Evolutionary conservation across 2,888 invertebrate genomes (phyloP).

Genomic region (Drosophila fungiperda): DNA sequence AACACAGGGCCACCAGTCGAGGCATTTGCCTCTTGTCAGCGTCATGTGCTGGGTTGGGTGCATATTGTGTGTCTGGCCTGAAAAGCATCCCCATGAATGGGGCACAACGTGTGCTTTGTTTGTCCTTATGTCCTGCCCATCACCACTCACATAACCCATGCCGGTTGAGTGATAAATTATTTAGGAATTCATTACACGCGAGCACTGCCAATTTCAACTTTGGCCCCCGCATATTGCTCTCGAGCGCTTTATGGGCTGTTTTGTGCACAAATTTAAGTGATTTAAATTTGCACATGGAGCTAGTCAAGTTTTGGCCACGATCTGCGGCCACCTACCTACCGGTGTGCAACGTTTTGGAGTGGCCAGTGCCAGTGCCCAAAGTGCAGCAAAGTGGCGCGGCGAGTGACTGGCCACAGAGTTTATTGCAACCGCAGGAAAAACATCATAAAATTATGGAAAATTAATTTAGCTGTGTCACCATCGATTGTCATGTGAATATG

Average conservation of each 20-base stretch:
- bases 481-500: constrained; percentile 18
- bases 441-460: constrained; percentile 71
- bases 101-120: constrained; percentile 40
- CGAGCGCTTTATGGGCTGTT: constrained; percentile 13
- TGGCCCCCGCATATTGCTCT: constrained; percentile 1
- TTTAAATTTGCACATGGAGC: constrained; percentile 61
- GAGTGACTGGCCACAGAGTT: constrained; percentile 10
- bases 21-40: constrained; percentile 11
- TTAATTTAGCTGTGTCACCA: constrained; percentile 59
- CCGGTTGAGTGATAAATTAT: constrained; percentile 64
- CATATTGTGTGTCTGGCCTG: constrained; percentile 24
- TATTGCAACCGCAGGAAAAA: constrained; percentile 49
- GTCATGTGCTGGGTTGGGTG: not conserved
- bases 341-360: constrained; percentile 5
- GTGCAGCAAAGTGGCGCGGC: constrained; percentile 3
- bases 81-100: constrained; percentile 22
- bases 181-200: constrained; percentile 71
- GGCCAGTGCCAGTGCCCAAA: not conserved
- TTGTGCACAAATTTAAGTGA: constrained; percentile 55
- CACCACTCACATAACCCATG: constrained; percentile 22
- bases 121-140: constrained; percentile 28
- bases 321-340: constrained; percentile 11
- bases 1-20: not conserved
- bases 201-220: constrained; percentile 46
- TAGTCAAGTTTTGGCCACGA: constrained; percentile 23